Conservation (phyloP, 2,888 invertebrate species). For the Agriopis aurantiaria region DNA sequence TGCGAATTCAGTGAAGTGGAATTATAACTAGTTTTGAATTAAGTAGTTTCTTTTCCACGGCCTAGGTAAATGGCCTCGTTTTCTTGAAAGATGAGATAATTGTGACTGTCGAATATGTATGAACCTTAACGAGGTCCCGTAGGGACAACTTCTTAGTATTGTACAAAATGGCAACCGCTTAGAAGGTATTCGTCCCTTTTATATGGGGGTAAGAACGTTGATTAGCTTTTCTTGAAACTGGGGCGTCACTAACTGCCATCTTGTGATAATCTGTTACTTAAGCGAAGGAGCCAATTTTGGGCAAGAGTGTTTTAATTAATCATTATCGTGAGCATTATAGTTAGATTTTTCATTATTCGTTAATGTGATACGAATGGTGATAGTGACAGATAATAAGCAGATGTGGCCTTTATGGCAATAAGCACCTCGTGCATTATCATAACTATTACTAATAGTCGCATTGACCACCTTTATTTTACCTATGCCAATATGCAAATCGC, state of each 20-base stretch:
- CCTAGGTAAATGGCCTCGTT: slow-evolving; percentile 76
- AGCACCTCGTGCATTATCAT: neutral
- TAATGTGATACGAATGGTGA: neutral
- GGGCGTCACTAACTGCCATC: slow-evolving; percentile 34
- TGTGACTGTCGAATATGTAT: slow-evolving; percentile 64
- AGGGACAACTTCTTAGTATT: slow-evolving; percentile 73
- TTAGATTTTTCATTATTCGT: neutral
- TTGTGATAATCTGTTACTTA: slow-evolving; percentile 45
- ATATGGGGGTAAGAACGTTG: slow-evolving; percentile 50
- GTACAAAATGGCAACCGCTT: slow-evolving; percentile 69
- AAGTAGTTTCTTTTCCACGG: slow-evolving; percentile 72
- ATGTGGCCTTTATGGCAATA: neutral
- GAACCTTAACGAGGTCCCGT: slow-evolving; percentile 60
- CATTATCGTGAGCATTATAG: neutral
- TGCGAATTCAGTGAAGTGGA: slow-evolving; percentile 41
- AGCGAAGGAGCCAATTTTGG: slow-evolving; percentile 23
- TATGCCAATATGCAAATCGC: neutral
- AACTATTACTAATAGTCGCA: neutral
- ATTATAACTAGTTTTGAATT: slow-evolving; percentile 59
- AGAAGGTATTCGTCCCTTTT: slow-evolving; percentile 58
- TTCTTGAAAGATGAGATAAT: slow-evolving; percentile 59
- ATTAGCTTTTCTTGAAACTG: slow-evolving; percentile 46
- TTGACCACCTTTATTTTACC: neutral
- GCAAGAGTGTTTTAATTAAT: slow-evolving; percentile 5
- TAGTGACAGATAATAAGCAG: slow-evolving; percentile 7